These are phyloP conservation scores for Bursaphelenchus mucronatus DNA, from an alignment of 1,140 invertebrate genomes.

Conservation along the genomic window DNA sequence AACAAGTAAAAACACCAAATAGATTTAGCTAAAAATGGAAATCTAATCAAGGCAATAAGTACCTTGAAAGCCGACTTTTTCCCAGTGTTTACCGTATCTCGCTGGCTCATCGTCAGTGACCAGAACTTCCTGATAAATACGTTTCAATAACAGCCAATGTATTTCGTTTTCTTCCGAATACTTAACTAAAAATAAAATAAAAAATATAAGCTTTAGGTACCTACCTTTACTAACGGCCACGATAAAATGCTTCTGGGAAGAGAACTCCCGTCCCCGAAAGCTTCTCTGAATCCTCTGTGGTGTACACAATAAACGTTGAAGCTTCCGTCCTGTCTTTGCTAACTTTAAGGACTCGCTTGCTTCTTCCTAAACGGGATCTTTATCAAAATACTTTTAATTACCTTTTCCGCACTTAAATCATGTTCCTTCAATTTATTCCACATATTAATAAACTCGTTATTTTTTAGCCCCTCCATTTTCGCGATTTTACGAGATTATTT, in stretches of 20 bases:
- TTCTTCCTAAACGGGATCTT: too few species aligned
- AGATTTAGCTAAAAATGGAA: neutral
- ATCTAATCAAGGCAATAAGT: neutral
- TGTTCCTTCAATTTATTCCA: too few species aligned
- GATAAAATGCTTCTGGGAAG: neutral
- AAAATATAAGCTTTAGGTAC: slow-evolving; percentile 1
- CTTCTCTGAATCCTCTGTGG: too few species aligned
- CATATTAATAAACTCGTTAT: too few species aligned
- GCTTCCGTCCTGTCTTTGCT: too few species aligned
- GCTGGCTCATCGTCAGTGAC: neutral
- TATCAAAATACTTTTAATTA: too few species aligned
- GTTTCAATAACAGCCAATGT: slow-evolving; percentile 1
- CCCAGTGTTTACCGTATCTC: slow-evolving; percentile 9
- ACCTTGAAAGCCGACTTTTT: slow-evolving; percentile 20
- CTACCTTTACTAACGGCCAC: slow-evolving; percentile 10
- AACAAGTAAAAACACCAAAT: neutral
- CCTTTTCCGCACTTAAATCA: too few species aligned
- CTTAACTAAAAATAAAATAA: slow-evolving; percentile 3
- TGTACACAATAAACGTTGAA: too few species aligned
- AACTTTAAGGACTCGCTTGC: too few species aligned
- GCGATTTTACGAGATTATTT: too few species aligned
- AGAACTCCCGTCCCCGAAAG: too few species aligned
- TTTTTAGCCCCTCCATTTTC: too few species aligned
- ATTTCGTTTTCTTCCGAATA: neutral
- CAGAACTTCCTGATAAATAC: slow-evolving; percentile 6